Evolutionary conservation across 64 coral and sea anemone species (phyloP), one percentile per base, ranked within the genome.

Genomic region (Cladopsammia gracilis): DNA sequence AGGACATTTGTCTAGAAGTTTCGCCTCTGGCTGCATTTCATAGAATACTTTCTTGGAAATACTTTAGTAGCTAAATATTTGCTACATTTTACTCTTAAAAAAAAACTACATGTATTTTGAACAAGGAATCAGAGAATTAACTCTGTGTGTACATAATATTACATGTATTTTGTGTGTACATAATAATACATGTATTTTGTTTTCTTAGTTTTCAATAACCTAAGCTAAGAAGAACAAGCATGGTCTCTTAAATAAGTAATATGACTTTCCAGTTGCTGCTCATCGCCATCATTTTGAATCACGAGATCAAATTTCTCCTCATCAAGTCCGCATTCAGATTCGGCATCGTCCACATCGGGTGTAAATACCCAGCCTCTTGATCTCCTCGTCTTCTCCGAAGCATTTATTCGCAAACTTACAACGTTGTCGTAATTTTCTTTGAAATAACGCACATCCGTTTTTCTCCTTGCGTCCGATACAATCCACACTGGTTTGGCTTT

Each of bases 321-420:
- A 70, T 99, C 98, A 67, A 99, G 86, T 1, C 98, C 98, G 22
- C 98, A 99, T 89, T 99, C 98, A 25, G 98, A 99, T 26, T 99
- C 98, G 19, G 94, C 89, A 71, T 99, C 98, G 73, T 99, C 98
- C 20, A 99, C 70, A 52, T 91, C 94, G 13, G 76, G 47, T 42
- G 92, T 91, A 51, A 99, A 99, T 47, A 71, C 26, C 98, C 98
- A 99, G 24, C 98, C 98, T 73, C 98, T 84, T 69, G 76, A 84
- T 25, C 75, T 65, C 54, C 94, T 74, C 26, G 86, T 86, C 45
- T 91, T 54, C 46, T 94, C 87, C 18, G 76, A 87, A 10, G 98
- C 94, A 78, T 19, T 52, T 16, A 99, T 74, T 43, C 98, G 87
- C 5, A 99, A 76, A 57, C 81, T 77, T 24, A 99, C 43, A 25